Conservation (phyloP, 2,888 invertebrate species). For the Hyposoter didymator region DNA sequence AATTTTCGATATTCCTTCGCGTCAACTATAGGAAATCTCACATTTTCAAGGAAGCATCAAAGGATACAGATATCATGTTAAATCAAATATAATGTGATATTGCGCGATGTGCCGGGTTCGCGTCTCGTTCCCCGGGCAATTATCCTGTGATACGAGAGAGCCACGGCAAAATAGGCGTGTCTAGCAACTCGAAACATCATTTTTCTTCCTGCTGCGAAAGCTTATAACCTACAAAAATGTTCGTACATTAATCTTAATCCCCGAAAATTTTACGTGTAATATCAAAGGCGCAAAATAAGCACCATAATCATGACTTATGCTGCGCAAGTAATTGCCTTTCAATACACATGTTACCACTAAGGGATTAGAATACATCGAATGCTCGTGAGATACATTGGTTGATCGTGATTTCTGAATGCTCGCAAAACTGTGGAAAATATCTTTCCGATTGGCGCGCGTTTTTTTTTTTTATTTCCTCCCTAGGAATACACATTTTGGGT, state of each 20-base stretch:
- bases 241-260: neutral
- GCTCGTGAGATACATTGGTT: neutral
- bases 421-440: neutral
- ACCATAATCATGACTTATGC: neutral
- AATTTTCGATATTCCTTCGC: neutral
- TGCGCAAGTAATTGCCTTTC: neutral
- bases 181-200: conserved; percentile 22
- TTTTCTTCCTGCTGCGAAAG: neutral
- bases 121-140: conserved; percentile 55
- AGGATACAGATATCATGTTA: neutral
- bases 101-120: conserved; percentile 47
- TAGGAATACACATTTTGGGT: neutral
- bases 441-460: no score
- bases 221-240: conserved; percentile 41
- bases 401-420: neutral
- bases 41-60: neutral
- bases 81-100: conserved; percentile 23
- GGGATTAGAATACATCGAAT: neutral
- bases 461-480: neutral
- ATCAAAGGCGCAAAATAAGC: neutral
- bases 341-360: neutral
- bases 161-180: conserved; percentile 54
- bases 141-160: conserved; percentile 28
- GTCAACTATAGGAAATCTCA: neutral
- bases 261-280: neutral